These are phyloP conservation scores for Hesperophylax magnus DNA, from an alignment of 1,140 invertebrate species.

Conservation along the genomic window DNA sequence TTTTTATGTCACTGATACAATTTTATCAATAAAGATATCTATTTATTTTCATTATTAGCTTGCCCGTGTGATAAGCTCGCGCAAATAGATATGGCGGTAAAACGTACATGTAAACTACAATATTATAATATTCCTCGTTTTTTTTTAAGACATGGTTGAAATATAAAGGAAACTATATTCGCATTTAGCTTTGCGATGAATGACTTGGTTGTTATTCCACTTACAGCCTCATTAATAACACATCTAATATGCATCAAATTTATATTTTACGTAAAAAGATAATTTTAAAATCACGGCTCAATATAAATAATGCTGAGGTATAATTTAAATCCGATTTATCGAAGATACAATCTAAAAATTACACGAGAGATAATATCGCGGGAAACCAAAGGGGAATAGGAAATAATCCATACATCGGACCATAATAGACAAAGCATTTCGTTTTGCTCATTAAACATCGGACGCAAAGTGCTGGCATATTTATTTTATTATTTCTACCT, in stretches of 20 bases:
- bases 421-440: conserved; percentile 38
- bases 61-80: too few relatives aligned
- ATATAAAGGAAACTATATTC: too few relatives aligned
- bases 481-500: conserved; percentile 47
- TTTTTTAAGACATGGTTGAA: too few relatives aligned
- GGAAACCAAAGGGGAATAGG: background rate
- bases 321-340: conserved; percentile 41
- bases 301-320: conserved; percentile 21
- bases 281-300: conserved; percentile 24
- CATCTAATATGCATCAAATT: conserved; percentile 23
- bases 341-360: conserved; percentile 39
- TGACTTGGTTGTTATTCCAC: too few relatives aligned
- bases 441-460: conserved; percentile 39
- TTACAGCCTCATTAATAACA: conserved; percentile 22
- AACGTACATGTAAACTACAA: too few relatives aligned
- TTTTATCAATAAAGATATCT: too few relatives aligned
- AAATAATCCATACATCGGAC: conserved; percentile 32
- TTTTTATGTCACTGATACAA: too few relatives aligned
- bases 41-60: too few relatives aligned
- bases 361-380: conserved; percentile 8
- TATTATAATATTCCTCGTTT: too few relatives aligned
- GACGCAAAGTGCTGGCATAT: conserved; percentile 38
- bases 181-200: too few relatives aligned
- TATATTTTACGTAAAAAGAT: conserved; percentile 6
- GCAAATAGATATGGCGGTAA: too few relatives aligned